Evolutionary conservation across 2,888 invertebrate genomes (phyloP).

Genomic region (Metallyticus violacea): DNA sequence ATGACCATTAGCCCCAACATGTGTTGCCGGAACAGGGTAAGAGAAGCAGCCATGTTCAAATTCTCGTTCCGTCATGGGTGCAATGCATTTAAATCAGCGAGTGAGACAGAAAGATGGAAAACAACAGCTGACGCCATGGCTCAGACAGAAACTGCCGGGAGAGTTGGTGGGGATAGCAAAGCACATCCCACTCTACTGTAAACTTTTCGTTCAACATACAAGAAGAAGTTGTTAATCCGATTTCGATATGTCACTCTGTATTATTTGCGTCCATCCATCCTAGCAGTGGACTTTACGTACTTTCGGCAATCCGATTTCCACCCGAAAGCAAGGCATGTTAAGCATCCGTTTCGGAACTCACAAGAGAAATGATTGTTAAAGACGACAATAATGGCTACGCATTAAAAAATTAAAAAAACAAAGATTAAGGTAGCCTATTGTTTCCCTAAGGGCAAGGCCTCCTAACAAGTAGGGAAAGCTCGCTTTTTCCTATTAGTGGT

Average conservation of each 20-base stretch:
- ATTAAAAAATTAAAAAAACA: no score
- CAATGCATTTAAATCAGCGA: neutral
- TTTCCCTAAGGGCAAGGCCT: no score
- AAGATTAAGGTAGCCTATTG: no score
- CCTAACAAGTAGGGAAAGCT: no score
- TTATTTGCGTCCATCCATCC: neutral
- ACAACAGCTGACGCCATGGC: neutral
- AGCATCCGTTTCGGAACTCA: no score
- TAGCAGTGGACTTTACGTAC: no score
- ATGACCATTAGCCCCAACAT: neutral
- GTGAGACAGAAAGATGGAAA: neutral
- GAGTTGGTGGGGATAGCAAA: neutral
- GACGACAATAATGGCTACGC: no score
- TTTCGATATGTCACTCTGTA: slow-evolving; percentile 1
- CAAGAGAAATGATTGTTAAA: no score
- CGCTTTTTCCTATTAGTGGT: no score
- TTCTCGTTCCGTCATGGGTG: neutral
- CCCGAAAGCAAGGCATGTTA: no score
- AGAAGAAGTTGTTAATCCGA: neutral
- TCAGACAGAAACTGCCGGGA: neutral
- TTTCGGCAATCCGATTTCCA: no score
- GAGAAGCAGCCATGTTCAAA: neutral
- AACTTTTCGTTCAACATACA: neutral
- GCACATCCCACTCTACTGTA: no score
- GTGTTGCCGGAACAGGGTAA: neutral